phyloP scores from a whole-genome alignment of 2,888 invertebrate genomes.

The Trichopria drosophilae region DNA sequence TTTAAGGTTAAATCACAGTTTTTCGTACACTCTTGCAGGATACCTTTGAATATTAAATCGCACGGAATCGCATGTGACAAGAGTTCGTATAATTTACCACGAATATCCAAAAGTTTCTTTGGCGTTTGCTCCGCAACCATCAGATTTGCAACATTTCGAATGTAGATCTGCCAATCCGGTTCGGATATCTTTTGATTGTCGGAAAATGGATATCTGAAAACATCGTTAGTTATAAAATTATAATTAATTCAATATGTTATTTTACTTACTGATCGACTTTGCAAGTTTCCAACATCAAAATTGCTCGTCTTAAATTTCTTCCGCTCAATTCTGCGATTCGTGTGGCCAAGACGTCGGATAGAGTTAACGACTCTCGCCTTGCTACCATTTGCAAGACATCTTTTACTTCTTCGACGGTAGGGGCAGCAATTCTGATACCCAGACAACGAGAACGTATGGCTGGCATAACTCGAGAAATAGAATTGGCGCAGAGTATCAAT shows the following conservation, averaged over 20 bases:
- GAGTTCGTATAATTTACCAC: slow-evolving; percentile 89
- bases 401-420: slow-evolving; percentile 75
- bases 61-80: slow-evolving; percentile 92
- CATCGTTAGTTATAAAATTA: too few species aligned
- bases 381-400: slow-evolving; percentile 67
- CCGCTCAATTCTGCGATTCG: slow-evolving; percentile 79
- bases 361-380: slow-evolving; percentile 77
- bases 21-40: slow-evolving; percentile 80
- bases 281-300: slow-evolving; percentile 92
- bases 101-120: slow-evolving; percentile 78
- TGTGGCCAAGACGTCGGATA: slow-evolving; percentile 77
- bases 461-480: slow-evolving; percentile 94
- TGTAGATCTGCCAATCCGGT: slow-evolving; percentile 91
- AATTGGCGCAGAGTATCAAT: slow-evolving; percentile 90
- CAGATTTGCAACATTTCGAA: slow-evolving; percentile 82
- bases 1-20: slow-evolving; percentile 91
- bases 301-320: slow-evolving; percentile 87
- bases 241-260: slow-evolving; percentile 2
- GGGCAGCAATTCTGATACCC: slow-evolving; percentile 88
- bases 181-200: slow-evolving; percentile 78
- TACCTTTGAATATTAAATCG: slow-evolving; percentile 86
- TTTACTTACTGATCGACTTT: slow-evolving; percentile 78
- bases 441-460: slow-evolving; percentile 95
- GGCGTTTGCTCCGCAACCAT: slow-evolving; percentile 87
- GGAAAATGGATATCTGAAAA: slow-evolving; percentile 74